Evolutionary conservation across 2,888 invertebrate species (phyloP).

Genomic region (Eupithecia inturbata): DNA sequence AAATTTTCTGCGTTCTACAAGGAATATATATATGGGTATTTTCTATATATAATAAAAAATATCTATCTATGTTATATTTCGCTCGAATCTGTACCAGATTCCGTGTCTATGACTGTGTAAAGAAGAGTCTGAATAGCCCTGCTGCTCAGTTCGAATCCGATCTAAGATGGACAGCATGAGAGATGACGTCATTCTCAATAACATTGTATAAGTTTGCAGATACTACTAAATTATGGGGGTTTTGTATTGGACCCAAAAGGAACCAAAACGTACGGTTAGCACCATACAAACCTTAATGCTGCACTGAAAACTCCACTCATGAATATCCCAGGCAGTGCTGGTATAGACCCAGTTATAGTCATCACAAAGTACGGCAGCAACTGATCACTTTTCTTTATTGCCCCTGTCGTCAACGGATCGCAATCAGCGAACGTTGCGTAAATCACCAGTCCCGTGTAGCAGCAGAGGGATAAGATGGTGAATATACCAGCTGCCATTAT

Average conservation of each 20-base stretch:
- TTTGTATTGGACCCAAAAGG: neutral
- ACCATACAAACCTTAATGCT: constrained; percentile 87
- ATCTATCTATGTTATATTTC: too few species aligned
- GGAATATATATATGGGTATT: too few species aligned
- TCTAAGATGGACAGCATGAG: neutral
- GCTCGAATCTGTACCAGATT: too few species aligned
- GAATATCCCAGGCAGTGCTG: constrained; percentile 93
- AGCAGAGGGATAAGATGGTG: constrained; percentile 89
- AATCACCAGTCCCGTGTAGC: constrained; percentile 93
- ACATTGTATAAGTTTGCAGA: neutral
- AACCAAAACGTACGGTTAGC: neutral
- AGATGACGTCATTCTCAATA: neutral
- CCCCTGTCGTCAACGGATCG: constrained; percentile 91
- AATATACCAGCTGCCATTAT: constrained; percentile 91
- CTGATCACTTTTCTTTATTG: constrained; percentile 88
- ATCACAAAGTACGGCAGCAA: constrained; percentile 92
- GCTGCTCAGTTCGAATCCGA: neutral
- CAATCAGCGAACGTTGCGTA: constrained; percentile 93
- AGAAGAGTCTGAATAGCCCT: too few species aligned
- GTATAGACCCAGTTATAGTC: constrained; percentile 88
- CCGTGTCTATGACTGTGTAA: too few species aligned
- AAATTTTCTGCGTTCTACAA: too few species aligned
- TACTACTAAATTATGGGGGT: neutral
- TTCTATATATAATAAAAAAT: too few species aligned
- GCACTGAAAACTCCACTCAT: constrained; percentile 95